Conservation (phyloP, 1,140 invertebrate genomes). For the Bombus affinis region DNA sequence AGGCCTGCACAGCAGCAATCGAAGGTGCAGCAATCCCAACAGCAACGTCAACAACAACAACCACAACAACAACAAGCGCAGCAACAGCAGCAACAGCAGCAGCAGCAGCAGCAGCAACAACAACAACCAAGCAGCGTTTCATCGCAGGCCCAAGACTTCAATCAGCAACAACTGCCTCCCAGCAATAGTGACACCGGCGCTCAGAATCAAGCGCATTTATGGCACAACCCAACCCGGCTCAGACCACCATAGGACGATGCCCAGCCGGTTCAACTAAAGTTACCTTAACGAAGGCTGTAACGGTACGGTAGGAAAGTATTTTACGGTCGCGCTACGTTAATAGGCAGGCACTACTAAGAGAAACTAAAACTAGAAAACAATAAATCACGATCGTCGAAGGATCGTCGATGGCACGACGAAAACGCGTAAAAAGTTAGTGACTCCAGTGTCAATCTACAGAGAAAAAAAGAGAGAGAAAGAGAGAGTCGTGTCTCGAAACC, state of each 20-base stretch:
- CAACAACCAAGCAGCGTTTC: constrained; percentile 59
- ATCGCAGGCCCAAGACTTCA: constrained; percentile 61
- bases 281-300: constrained; percentile 82
- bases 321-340: constrained; percentile 54
- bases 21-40: constrained; percentile 66
- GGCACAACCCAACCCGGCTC: constrained; percentile 80
- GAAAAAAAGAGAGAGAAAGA: too few relatives aligned
- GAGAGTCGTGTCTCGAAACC: not conserved
- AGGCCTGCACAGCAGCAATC: constrained; percentile 71
- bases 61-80: constrained; percentile 69
- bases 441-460: not conserved
- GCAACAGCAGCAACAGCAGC: constrained; percentile 71
- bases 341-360: constrained; percentile 46
- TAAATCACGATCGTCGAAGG: constrained; percentile 38
- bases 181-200: constrained; percentile 68
- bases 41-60: constrained; percentile 68
- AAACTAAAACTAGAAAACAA: not conserved
- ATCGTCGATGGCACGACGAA: constrained; percentile 29
- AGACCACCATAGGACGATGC: constrained; percentile 80
- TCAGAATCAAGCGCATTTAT: constrained; percentile 72
- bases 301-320: constrained; percentile 64
- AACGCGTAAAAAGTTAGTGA: not conserved
- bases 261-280: constrained; percentile 77
- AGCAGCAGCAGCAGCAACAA: constrained; percentile 71
- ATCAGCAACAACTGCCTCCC: constrained; percentile 71